These are phyloP conservation scores for Phyllotreta cruciferae DNA, from an alignment of 2,888 invertebrate species.

Conservation along the genomic window DNA sequence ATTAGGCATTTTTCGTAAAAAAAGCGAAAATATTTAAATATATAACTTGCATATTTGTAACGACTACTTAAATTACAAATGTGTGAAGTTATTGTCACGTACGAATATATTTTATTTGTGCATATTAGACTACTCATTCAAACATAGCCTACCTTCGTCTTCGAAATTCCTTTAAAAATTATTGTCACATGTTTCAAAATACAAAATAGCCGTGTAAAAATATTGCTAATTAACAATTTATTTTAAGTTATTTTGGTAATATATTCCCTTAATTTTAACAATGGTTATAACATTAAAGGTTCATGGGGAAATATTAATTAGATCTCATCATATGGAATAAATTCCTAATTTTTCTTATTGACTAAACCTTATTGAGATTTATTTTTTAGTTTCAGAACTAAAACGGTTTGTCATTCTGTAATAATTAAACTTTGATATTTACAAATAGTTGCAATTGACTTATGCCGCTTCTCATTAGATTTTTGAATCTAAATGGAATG, in stretches of 20 bases:
- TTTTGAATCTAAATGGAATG: background rate
- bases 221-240: slow-evolving; percentile 3
- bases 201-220: background rate
- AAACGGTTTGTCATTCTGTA: too few relatives aligned
- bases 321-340: too few relatives aligned
- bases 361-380: too few relatives aligned
- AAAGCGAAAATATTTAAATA: too few relatives aligned
- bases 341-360: too few relatives aligned
- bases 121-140: slow-evolving; percentile 36
- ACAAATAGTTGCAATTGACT: too few relatives aligned
- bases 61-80: slow-evolving; percentile 25
- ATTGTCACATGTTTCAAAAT: slow-evolving; percentile 19
- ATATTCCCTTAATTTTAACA: background rate
- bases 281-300: background rate
- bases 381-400: too few relatives aligned
- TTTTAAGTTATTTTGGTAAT: background rate
- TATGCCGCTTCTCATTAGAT: too few relatives aligned
- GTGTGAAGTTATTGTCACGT: slow-evolving; percentile 49
- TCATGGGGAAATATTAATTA: background rate
- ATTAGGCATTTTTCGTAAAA: slow-evolving; percentile 11
- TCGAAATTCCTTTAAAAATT: slow-evolving; percentile 3
- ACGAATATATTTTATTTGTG: slow-evolving; percentile 42
- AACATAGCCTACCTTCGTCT: slow-evolving; percentile 13
- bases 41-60: background rate
- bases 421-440: too few relatives aligned